Conservation (phyloP, 2,797 vertebrate species). For the Botia kubotai region DNA sequence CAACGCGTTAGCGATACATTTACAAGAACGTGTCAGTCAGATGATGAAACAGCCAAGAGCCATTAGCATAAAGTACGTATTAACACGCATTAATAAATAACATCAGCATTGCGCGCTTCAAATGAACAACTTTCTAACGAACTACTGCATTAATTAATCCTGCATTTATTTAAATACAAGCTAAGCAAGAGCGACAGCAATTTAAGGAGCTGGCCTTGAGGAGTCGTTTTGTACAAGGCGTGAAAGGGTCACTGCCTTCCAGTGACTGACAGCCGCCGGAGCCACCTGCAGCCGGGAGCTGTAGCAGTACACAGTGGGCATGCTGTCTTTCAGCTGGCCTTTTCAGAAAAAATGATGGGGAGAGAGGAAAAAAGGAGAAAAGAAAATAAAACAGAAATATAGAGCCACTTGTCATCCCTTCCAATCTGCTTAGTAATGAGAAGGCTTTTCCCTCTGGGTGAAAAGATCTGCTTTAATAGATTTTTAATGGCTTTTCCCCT, state of each 20-base stretch:
- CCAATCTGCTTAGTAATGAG: constrained; percentile 75
- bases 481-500: constrained; percentile 74
- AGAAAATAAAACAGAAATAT: constrained; percentile 68
- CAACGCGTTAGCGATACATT: constrained; percentile 15
- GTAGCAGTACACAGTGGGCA: no score
- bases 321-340: constrained; percentile 59
- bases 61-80: constrained; percentile 39
- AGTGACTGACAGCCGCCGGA: constrained; percentile 69
- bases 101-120: constrained; percentile 7
- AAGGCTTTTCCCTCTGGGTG: constrained; percentile 73
- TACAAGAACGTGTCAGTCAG: constrained; percentile 16
- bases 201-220: constrained; percentile 5
- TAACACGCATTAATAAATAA: constrained; percentile 38
- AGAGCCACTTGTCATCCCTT: constrained; percentile 69
- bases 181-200: background rate
- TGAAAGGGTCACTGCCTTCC: constrained; percentile 37
- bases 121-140: constrained; percentile 42
- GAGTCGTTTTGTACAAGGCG: background rate
- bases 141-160: constrained; percentile 31
- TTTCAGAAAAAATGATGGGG: constrained; percentile 59
- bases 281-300: constrained; percentile 65
- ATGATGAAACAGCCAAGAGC: constrained; percentile 1
- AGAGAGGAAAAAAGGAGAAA: constrained; percentile 57
- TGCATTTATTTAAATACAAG: constrained; percentile 24
- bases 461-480: constrained; percentile 78